These are phyloP conservation scores for Propithecus perrieri DNA, from an alignment of 2,797 vertebrate species.

Conservation along the genomic window DNA sequence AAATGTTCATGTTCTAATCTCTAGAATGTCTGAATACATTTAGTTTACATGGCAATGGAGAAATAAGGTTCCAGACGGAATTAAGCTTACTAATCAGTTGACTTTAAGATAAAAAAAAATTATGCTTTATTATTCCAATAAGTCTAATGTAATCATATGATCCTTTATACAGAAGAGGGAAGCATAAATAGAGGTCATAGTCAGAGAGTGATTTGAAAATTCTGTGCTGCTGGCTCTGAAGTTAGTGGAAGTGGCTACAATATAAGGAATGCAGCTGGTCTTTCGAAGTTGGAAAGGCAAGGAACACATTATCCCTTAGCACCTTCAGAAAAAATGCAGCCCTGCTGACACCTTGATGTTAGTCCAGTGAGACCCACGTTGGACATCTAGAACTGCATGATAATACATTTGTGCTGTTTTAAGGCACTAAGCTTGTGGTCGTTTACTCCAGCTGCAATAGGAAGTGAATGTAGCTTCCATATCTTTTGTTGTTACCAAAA, in stretches of 20 bases:
- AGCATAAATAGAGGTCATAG: neutral
- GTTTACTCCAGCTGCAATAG: neutral
- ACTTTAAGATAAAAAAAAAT: neutral
- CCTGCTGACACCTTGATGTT: neutral
- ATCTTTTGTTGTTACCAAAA: neutral
- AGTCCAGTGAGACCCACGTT: neutral
- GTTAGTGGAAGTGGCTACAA: neutral
- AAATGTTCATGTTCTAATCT: neutral
- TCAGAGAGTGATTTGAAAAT: neutral
- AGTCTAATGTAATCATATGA: neutral
- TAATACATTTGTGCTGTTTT: neutral
- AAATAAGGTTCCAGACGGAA: neutral
- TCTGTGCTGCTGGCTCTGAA: neutral
- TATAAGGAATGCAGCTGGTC: neutral
- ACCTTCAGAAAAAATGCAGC: neutral
- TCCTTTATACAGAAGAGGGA: neutral
- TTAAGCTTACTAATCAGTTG: neutral
- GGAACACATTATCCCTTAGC: neutral
- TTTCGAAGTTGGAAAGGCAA: neutral
- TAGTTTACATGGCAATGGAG: neutral
- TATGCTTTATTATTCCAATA: neutral
- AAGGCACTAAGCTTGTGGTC: neutral
- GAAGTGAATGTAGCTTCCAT: neutral
- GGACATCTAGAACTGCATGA: neutral
- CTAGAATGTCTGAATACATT: neutral